Conservation (phyloP, 2,888 invertebrate species). For the Hydrotaea diabolus region DNA sequence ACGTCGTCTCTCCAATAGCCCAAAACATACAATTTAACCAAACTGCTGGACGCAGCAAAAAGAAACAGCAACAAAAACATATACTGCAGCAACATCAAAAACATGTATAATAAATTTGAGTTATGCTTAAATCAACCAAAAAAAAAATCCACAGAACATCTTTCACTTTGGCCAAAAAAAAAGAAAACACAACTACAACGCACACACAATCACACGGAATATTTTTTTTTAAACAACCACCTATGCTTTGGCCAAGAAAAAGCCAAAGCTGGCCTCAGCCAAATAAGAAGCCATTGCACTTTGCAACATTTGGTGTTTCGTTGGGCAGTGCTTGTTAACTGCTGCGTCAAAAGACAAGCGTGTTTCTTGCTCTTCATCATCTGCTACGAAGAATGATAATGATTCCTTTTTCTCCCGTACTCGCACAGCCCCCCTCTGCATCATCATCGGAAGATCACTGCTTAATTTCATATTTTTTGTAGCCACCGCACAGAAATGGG, state of each 20-base stretch:
- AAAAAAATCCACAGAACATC: conserved; percentile 56
- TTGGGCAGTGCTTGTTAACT: conserved; percentile 30
- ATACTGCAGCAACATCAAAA: conserved; percentile 31
- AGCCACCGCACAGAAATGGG: no score
- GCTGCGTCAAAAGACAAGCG: conserved; percentile 21
- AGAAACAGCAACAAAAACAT: conserved; percentile 13
- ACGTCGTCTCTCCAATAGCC: conserved; percentile 25
- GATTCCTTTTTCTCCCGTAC: neutral
- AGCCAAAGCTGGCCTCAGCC: conserved; percentile 51
- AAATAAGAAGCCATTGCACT: conserved; percentile 68
- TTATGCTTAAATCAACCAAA: conserved; percentile 59
- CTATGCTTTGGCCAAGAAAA: conserved; percentile 52
- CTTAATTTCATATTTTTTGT: conserved; percentile 4
- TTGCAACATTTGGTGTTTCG: conserved; percentile 66
- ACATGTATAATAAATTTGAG: conserved; percentile 66
- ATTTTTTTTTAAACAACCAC: conserved; percentile 25
- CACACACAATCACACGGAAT: neutral
- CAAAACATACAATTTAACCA: conserved; percentile 39
- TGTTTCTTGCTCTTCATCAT: conserved; percentile 24
- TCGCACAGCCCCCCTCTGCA: neutral
- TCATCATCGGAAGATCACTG: neutral
- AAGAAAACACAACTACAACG: neutral
- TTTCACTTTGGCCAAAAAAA: conserved; percentile 52
- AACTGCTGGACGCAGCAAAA: conserved; percentile 40
- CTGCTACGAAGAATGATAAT: conserved; percentile 14